Conservation (phyloP, 23 tunicate genomes). For the Trididemnum miniatum region DNA sequence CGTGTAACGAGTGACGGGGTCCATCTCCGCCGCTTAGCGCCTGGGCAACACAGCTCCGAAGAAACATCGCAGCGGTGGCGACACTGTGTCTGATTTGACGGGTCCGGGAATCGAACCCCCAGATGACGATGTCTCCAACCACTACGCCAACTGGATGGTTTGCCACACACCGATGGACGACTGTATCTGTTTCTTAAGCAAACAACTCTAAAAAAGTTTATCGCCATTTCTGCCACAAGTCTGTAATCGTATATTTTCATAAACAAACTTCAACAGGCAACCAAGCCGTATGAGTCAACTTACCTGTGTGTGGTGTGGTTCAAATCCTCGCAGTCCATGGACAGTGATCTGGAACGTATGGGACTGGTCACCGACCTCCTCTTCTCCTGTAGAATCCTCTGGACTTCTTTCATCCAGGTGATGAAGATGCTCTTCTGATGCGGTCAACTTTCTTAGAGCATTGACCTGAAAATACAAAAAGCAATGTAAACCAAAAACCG, state of each 20-base stretch:
- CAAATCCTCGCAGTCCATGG: constrained; percentile 48
- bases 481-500: too few species aligned
- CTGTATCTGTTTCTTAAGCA: too few species aligned
- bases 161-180: too few species aligned
- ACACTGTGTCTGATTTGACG: too few species aligned
- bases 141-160: too few species aligned
- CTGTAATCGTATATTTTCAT: not conserved
- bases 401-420: constrained; percentile 35
- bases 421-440: constrained; percentile 12
- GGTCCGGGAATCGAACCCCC: too few species aligned
- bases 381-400: not conserved
- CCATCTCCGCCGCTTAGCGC: too few species aligned
- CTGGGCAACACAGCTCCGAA: too few species aligned
- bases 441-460: constrained; percentile 15
- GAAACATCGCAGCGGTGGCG: too few species aligned
- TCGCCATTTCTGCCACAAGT: not conserved
- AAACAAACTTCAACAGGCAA: not conserved
- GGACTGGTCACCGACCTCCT: not conserved
- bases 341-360: constrained; percentile 60
- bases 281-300: not conserved
- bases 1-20: too few species aligned
- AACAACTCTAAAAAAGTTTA: not conserved
- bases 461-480: constrained; percentile 22
- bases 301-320: constrained; percentile 67
- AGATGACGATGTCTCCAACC: too few species aligned